Conservation (phyloP, 2,888 invertebrate genomes). For the Drosophila nigritarsus region DNA sequence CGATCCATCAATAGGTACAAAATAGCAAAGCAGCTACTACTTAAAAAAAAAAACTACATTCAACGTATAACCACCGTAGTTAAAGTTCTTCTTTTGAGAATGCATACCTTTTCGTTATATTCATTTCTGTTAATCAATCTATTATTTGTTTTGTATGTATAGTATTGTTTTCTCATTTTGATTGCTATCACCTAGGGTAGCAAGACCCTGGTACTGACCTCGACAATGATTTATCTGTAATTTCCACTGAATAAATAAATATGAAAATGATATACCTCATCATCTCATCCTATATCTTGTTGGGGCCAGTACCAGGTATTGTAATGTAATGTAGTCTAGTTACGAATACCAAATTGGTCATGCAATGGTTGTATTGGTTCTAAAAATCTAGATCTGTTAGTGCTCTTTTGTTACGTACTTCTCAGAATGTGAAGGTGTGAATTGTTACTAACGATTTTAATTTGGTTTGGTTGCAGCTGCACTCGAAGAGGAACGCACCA, state of each 20-base stretch:
- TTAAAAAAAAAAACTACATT: slow-evolving; percentile 12
- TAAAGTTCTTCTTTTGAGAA: slow-evolving; percentile 24
- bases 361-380: slow-evolving; percentile 45
- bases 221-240: slow-evolving; percentile 4
- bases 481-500: slow-evolving; percentile 88
- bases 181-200: slow-evolving; percentile 17
- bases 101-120: slow-evolving; percentile 34
- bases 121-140: slow-evolving; percentile 7
- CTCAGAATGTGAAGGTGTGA: not conserved
- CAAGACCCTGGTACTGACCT: slow-evolving; percentile 30
- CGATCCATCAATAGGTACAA: slow-evolving; percentile 88
- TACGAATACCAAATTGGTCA: slow-evolving; percentile 33
- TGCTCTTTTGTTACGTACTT: slow-evolving; percentile 19
- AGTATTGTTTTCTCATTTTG: slow-evolving; percentile 5
- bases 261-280: not conserved
- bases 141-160: slow-evolving; percentile 25
- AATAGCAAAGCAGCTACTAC: slow-evolving; percentile 34
- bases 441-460: slow-evolving; percentile 3
- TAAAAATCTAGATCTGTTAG: slow-evolving; percentile 26
- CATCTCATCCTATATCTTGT: not conserved
- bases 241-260: not conserved
- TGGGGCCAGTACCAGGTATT: slow-evolving; percentile 8
- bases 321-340: slow-evolving; percentile 37
- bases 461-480: slow-evolving; percentile 86
- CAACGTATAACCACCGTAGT: slow-evolving; percentile 20